These are phyloP conservation scores for Cantharis rufa DNA, from an alignment of 2,888 invertebrate species.

Conservation along the genomic window DNA sequence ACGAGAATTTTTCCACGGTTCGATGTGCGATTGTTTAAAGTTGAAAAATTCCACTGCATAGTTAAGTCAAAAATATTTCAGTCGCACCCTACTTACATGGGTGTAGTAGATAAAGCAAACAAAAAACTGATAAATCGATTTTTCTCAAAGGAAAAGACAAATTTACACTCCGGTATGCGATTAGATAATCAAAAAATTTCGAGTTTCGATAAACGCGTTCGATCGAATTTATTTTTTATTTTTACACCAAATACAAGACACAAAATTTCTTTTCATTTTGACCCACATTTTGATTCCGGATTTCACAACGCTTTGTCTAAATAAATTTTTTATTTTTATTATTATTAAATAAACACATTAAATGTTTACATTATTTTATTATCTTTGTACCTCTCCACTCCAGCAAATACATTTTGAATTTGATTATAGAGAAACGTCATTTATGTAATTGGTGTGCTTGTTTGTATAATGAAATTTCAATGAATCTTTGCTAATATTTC, in stretches of 20 bases:
- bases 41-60: not conserved
- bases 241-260: not conserved
- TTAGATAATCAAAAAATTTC: slow-evolving; percentile 2
- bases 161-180: not conserved
- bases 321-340: not conserved
- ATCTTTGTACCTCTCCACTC: not conserved
- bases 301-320: slow-evolving; percentile 1
- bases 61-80: not conserved
- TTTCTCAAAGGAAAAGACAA: not conserved
- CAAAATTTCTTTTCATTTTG: slow-evolving; percentile 1
- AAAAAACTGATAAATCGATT: not conserved
- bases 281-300: slow-evolving; percentile 9
- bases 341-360: not conserved
- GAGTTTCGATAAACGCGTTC: not conserved
- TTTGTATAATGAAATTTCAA: not conserved
- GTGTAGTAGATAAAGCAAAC: not conserved
- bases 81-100: not conserved
- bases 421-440: not conserved
- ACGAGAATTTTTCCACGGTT: not conserved
- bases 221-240: not conserved
- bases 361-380: not conserved
- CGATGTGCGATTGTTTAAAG: not conserved
- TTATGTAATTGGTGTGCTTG: not conserved
- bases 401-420: not conserved
- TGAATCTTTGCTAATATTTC: not conserved